A percentile compares a stretch with the other conserved stretches of the same genome.
These are phyloP conservation scores for Lasius fuliginosus DNA, from an alignment of 2,888 invertebrate species.

Conservation along the genomic window DNA sequence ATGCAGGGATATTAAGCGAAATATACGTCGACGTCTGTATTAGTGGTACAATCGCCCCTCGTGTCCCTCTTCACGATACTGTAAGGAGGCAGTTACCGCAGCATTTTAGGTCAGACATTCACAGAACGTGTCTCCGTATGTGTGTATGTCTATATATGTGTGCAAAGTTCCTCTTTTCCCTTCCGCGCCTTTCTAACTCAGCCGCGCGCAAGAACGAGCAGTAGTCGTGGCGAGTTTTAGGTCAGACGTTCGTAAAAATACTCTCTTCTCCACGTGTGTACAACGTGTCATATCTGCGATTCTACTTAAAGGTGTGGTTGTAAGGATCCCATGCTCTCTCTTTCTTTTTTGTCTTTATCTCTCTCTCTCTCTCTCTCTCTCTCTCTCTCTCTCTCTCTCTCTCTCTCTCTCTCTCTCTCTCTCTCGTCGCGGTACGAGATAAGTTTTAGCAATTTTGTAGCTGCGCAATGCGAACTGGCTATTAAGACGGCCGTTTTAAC, in stretches of 20 bases:
- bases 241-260: constrained; percentile 70
- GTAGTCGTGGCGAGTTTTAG: constrained; percentile 65
- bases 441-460: constrained; percentile 43
- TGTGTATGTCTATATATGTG: neutral
- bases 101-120: constrained; percentile 63
- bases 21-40: constrained; percentile 42
- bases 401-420: neutral
- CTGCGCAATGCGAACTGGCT: constrained; percentile 18
- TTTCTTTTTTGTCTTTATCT: neutral
- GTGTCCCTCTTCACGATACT: neutral
- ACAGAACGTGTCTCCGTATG: constrained; percentile 16
- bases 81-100: constrained; percentile 36
- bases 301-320: constrained; percentile 56
- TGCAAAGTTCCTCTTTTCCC: constrained; percentile 14
- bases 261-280: constrained; percentile 37
- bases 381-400: neutral
- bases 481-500: constrained; percentile 42
- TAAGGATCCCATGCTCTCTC: neutral
- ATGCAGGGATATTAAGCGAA: constrained; percentile 33
- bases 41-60: constrained; percentile 32
- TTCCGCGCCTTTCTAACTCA: constrained; percentile 19
- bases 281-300: constrained; percentile 58
- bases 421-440: neutral
- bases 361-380: neutral
- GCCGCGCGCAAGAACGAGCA: constrained; percentile 65